These are phyloP conservation scores for Polymixis flavicincta DNA, from an alignment of 2,888 invertebrate genomes.

Conservation along the genomic window DNA sequence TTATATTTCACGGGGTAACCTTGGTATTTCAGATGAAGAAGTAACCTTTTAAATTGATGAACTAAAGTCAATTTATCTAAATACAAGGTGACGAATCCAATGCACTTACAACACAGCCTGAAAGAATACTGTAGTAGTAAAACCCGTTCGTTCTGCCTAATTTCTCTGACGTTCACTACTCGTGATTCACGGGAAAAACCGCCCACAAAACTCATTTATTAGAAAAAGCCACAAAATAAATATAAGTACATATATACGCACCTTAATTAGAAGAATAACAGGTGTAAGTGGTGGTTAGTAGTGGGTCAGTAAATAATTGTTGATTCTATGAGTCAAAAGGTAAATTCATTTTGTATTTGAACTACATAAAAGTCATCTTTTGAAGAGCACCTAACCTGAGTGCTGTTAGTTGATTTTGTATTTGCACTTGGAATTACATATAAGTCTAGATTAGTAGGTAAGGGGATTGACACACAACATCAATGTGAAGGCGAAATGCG, in stretches of 20 bases:
- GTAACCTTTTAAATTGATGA: too few species aligned
- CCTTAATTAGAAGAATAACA: slow-evolving; percentile 24
- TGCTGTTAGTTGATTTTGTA: neutral
- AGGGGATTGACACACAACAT: neutral
- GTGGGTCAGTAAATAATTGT: slow-evolving; percentile 46
- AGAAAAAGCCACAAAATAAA: slow-evolving; percentile 61
- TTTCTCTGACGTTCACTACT: slow-evolving; percentile 66
- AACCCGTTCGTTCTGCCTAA: slow-evolving; percentile 60
- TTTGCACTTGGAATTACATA: neutral
- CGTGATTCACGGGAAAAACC: slow-evolving; percentile 75
- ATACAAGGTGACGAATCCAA: neutral
- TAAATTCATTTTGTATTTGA: slow-evolving; percentile 28
- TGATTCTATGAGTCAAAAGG: slow-evolving; percentile 57
- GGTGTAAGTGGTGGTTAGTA: slow-evolving; percentile 32
- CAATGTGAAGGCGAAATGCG: neutral
- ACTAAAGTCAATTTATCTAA: neutral
- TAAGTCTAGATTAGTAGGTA: neutral
- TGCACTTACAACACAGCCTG: slow-evolving; percentile 11
- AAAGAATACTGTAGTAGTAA: slow-evolving; percentile 6
- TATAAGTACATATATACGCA: slow-evolving; percentile 17
- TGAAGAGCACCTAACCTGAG: neutral
- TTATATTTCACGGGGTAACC: too few species aligned
- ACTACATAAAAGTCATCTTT: slow-evolving; percentile 11
- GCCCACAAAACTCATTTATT: slow-evolving; percentile 52
- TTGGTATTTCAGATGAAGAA: too few species aligned